Evolutionary conservation across 1,140 invertebrate genomes (phyloP), one percentile per base, ranked within the genome.

Genomic region (Aphaenogaster ashmeadi): DNA sequence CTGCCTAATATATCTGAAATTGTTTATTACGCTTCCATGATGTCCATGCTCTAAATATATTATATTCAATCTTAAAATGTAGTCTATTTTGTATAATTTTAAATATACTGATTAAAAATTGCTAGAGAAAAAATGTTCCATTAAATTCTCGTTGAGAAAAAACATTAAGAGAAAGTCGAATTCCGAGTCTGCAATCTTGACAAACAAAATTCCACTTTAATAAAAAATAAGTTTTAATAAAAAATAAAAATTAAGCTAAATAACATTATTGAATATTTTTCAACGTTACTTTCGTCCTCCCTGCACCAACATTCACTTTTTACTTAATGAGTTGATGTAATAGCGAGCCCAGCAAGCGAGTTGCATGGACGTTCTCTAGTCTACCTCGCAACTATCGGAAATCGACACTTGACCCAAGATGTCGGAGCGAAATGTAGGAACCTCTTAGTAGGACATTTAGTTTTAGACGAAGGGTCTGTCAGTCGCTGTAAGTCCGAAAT

Each of bases 321-420:
- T 18, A 56, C 15, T 81, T 50, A 58, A 60, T 47, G 21, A 47
- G 18, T 60, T 50, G n/a, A 47, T 52, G 47, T 33, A 44, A 13
- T 9, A 21, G 18, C 33, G 13, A 83, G 3, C 5, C 18, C 9
- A 74, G 36, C 21, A 11, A 74, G 6, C 4, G n/a, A 44, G 41
- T 62, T 74, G 18, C 41, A 60, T 62, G n/a, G 15, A 74, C 50
- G 41, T 60, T 75, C 80, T 38, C 27, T 33, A 44, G 54, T 47
- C 54, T 74, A 84, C 18, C 41, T 44, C 41, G 54, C 27, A 75
- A 84, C 54, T 86, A 69, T 87, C 64, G 83, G 74, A 79, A 87
- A 79, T 88, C 69, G 77, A 88, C 69, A 75, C 62, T 75, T 75
- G 86, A 83, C 69, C 44, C 18, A 50, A 80, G 36, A 75, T 21